These are phyloP conservation scores for Tenthredo scrophulariae DNA, from an alignment of 2,888 invertebrate species.

Conservation along the genomic window DNA sequence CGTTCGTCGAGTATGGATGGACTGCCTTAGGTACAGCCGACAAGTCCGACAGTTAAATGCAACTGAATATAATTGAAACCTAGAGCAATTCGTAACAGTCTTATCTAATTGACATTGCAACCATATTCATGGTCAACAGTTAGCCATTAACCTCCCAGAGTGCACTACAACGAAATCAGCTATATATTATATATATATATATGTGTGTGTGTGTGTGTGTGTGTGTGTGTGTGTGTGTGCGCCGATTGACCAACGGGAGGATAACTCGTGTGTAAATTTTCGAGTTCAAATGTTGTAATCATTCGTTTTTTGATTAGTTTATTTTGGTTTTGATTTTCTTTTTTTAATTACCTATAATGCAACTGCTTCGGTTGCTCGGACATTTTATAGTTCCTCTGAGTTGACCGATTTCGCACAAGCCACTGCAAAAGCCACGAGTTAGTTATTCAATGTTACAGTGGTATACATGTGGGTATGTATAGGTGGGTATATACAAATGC, in stretches of 20 bases:
- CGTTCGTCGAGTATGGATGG: not conserved
- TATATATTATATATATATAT: no score
- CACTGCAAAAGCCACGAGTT: not conserved
- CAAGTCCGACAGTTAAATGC: constrained; percentile 60
- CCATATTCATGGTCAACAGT: constrained; percentile 63
- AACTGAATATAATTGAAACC: constrained; percentile 57
- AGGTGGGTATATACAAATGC: no score
- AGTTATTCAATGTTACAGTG: no score
- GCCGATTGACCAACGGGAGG: not conserved
- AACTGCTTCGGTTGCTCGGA: not conserved
- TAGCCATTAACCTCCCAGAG: constrained; percentile 52
- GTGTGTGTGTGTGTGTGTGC: no score
- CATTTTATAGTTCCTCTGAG: not conserved
- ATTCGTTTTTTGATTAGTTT: not conserved
- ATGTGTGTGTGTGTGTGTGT: no score
- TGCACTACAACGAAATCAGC: not conserved
- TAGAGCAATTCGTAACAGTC: constrained; percentile 55
- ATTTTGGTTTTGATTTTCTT: not conserved
- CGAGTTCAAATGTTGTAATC: not conserved
- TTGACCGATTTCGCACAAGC: not conserved
- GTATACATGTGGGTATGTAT: no score
- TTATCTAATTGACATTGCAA: constrained; percentile 73
- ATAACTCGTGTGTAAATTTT: not conserved
- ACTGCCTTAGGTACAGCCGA: no score
- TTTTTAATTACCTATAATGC: not conserved